Base-by-base conservation (phyloP, 1,140 invertebrate species). In the Bombus terrestris region DNA sequence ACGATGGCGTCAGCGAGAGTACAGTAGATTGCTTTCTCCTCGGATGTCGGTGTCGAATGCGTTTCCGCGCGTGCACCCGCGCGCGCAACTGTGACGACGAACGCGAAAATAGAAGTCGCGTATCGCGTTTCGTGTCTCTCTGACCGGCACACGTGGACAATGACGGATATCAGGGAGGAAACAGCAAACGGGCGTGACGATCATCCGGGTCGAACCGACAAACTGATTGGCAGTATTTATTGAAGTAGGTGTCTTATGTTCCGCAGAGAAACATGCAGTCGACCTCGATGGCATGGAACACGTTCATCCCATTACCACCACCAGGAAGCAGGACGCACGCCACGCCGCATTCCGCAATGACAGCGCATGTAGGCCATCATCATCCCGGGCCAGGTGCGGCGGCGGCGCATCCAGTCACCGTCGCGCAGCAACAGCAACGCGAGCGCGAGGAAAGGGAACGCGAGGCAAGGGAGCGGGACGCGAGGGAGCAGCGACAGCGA, bases 231-330 rank as follows among this genome's bases (percentile, higher is more conserved):
- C 93, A 94, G 92, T 94, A 92, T 94, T 94, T 91, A 95, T 94
- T 94, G 94, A 95, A 94, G 93, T 94, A 95, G 94, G 92, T 93
- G 90, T 93, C 93, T 95, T 94, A 94, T 94, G 85, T 88, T 90
- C 91, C 91, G 77, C 95, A 95, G 94, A 95, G 93, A 91, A 95
- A 93, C 88, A 93, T 94, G 93, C 94, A 93, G 86, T 92, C 93
- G 86, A 92, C 93, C 75, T 91, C 93, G 84, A 93, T 94, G 92
- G 83, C 92, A 78, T 95, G 94, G 94, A 94, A 93, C 88, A 93
- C 92, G 84, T 94, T 94, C 80, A 92, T 95, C 35, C 88, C 94
- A 39, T 73, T 95, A 86, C 92, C 94, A 64, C 94, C 93, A 41
- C 93, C 94, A 6, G 89, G 92, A n/a, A 91, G 91, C 78, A 91